Evolutionary conservation across 2,888 invertebrate species (phyloP), one percentile per base, ranked within the genome.

Genomic region (Nemoura dubitans): DNA sequence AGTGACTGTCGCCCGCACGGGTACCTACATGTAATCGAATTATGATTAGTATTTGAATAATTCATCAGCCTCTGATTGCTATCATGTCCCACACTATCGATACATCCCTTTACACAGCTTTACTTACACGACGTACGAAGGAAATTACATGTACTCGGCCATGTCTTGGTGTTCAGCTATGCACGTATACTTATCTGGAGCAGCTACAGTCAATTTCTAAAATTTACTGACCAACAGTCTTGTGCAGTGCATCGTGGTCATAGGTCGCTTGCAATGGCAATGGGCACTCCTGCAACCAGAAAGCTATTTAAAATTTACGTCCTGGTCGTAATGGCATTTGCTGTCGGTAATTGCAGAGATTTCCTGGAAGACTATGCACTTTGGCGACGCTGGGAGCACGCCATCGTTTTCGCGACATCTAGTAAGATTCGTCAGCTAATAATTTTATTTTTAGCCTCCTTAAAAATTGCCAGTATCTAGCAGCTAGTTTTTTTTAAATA

Each of bases 301-400:
- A 36, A 36, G 3, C 10, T 36, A 36, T 36, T 36, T 10, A 36
- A 36, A 36, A 6, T 36, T 36, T 36, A 36, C 10, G 36, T 36
- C 3, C 5, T 36, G 36, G 36, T 36, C 36, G 10, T 36, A 6
- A 10, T 36, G 36, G 36, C 36, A 36, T 10, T 36, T 36, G 36
- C 3, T 10, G 36, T 36, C 36, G 3, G 16, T 10, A 21, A 7
- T 1, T 59, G 59, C 59, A 59, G 28, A n/a, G 10, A 25, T 14
- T 81, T 87, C 76, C 30, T 87, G 28, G 88, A 93, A 87, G 93
- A 94, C 87, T 93, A 93, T 86, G 93, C 93, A 0, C 89, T 92
- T 26, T 93, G 93, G 92, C 91, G 93, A 83, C 92, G 93, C 0
- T 94, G 93, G 94, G 91, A 92, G 0, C 93, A 94, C 86, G 91